Conservation (phyloP, 2,888 invertebrate genomes). For the Hydraecia micacea region DNA sequence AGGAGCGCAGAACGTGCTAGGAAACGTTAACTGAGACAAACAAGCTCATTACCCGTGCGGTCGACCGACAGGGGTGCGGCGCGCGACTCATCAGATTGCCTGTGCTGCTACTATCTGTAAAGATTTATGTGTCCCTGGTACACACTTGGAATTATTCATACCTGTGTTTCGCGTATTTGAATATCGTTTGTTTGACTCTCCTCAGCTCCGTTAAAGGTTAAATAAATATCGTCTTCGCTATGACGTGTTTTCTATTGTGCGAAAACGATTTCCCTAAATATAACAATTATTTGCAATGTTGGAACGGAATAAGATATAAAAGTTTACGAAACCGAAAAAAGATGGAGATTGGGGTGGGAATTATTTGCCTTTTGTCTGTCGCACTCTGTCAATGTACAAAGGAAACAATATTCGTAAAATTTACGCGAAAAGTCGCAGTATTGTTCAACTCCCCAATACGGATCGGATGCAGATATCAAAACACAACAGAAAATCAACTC, state of each 20-base stretch:
- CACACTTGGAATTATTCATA: conserved; percentile 63
- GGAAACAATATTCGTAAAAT: conserved; percentile 71
- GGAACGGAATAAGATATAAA: conserved; percentile 40
- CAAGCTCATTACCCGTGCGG: conserved; percentile 80
- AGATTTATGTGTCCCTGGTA: conserved; percentile 64
- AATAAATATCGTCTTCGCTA: conserved; percentile 46
- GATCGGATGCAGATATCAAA: conserved; percentile 49
- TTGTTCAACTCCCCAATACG: conserved; percentile 66
- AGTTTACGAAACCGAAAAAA: conserved; percentile 45
- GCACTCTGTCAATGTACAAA: conserved; percentile 64
- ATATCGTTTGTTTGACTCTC: conserved; percentile 47
- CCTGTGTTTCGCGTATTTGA: conserved; percentile 55
- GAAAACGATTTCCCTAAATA: conserved; percentile 42
- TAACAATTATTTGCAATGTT: conserved; percentile 54
- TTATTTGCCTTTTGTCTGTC: conserved; percentile 66
- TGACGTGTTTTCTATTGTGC: conserved; percentile 34
- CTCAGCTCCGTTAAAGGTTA: conserved; percentile 42
- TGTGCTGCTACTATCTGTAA: conserved; percentile 63
- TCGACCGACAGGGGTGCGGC: conserved; percentile 69
- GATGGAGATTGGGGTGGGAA: conserved; percentile 27
- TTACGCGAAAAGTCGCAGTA: conserved; percentile 64
- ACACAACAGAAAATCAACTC: conserved; percentile 63
- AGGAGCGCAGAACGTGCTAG: conserved; percentile 73
- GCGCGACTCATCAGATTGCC: conserved; percentile 69
- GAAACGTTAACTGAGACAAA: conserved; percentile 80